Conservation (phyloP, 2,797 vertebrate genomes). For the Xyrichtys novacula region DNA sequence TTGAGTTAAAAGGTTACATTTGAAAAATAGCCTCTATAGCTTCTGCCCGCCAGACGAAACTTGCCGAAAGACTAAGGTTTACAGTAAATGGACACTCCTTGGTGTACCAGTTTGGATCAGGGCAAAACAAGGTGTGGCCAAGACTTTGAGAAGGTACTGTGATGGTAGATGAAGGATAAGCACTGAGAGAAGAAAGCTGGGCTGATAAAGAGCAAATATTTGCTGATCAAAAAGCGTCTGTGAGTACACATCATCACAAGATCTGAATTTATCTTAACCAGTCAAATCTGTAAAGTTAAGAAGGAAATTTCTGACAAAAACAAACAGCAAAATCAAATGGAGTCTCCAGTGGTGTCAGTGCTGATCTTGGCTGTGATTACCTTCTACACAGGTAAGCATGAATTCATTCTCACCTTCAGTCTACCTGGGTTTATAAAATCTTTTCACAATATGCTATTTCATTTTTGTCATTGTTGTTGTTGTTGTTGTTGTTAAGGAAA, state of each 20-base stretch:
- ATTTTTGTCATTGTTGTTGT: too few relatives aligned
- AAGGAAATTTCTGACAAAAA: not conserved
- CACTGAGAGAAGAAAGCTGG: conserved; percentile 34
- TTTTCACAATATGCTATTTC: not conserved
- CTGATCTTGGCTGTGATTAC: conserved; percentile 44
- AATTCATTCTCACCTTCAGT: not conserved
- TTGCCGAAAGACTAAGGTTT: conserved; percentile 34
- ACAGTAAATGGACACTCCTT: conserved; percentile 73
- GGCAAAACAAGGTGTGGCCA: conserved; percentile 73
- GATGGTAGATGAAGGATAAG: conserved; percentile 8
- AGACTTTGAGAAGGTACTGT: not conserved
- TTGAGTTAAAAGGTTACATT: not conserved
- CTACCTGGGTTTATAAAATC: not conserved
- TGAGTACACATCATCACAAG: not conserved
- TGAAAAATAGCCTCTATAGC: not conserved
- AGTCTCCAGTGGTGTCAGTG: conserved; percentile 22
- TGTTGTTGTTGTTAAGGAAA: not conserved
- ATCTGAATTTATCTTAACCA: conserved; percentile 18
- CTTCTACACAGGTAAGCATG: conserved; percentile 53
- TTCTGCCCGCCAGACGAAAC: not conserved
- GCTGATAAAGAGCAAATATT: conserved; percentile 64
- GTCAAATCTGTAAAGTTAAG: not conserved
- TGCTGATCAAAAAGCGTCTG: conserved; percentile 26
- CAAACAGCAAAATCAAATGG: conserved; percentile 44
- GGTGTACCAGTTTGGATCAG: conserved; percentile 25